These are phyloP conservation scores for Rallus crepitans DNA, from an alignment of 2,797 vertebrate species.

Conservation along the genomic window DNA sequence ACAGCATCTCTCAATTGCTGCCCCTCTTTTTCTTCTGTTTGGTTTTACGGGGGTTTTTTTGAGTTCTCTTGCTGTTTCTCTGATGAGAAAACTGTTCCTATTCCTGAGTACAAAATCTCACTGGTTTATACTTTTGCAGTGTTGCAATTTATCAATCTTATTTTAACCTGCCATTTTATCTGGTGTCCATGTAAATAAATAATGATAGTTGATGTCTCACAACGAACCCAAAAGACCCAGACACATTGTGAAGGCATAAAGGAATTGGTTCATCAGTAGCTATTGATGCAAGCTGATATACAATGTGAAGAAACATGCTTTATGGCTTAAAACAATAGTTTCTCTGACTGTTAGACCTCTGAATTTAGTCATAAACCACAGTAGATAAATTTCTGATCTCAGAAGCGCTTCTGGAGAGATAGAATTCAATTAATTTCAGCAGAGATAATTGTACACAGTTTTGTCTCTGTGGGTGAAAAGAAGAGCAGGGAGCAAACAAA, in stretches of 20 bases:
- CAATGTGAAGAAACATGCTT: conserved; percentile 6
- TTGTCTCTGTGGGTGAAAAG: background rate
- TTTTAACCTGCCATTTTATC: conserved; percentile 57
- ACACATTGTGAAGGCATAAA: background rate
- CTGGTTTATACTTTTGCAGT: background rate
- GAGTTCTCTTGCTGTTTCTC: conserved; percentile 1
- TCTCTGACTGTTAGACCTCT: background rate
- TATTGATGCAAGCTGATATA: conserved; percentile 25
- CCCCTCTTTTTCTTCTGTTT: background rate
- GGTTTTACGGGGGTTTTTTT: too few species aligned
- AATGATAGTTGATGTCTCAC: background rate
- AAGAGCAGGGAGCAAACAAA: background rate
- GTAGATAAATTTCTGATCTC: background rate
- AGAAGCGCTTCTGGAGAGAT: background rate
- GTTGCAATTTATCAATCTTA: conserved; percentile 58
- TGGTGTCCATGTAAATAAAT: background rate
- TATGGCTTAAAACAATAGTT: background rate
- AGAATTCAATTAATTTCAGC: background rate
- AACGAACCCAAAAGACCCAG: conserved; percentile 21
- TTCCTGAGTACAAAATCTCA: conserved; percentile 30
- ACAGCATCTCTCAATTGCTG: background rate
- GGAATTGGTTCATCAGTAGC: background rate
- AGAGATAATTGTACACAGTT: background rate
- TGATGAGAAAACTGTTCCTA: background rate
- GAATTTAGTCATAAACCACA: conserved; percentile 15